A percentile compares a stretch with the other conserved stretches of the same genome.
phyloP scores from a whole-genome alignment of 2,888 invertebrate species.

The Falcaria lacertinaria region DNA sequence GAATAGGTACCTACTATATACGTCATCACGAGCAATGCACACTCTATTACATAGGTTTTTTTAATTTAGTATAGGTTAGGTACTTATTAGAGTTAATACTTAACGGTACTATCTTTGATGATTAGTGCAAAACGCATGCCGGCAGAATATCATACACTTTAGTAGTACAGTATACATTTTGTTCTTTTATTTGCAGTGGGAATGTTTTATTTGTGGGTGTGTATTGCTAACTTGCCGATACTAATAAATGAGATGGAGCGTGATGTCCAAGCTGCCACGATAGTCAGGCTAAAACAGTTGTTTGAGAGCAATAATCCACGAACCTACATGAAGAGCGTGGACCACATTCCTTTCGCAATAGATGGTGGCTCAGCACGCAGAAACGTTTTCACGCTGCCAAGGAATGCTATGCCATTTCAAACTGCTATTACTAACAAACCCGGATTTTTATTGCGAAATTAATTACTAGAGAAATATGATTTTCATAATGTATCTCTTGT shows the following conservation, averaged over 20 bases:
- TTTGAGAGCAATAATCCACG: slow-evolving; percentile 35
- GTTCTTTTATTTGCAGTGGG: slow-evolving; percentile 53
- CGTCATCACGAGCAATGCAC: no score
- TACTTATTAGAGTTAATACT: no score
- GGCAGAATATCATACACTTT: no score
- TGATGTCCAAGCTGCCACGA: slow-evolving; percentile 56
- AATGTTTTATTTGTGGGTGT: slow-evolving; percentile 68
- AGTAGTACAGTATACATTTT: not conserved
- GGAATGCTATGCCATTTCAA: not conserved
- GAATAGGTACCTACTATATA: no score
- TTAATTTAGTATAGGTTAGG: no score
- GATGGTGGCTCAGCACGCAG: not conserved
- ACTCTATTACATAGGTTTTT: no score
- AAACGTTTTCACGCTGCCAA: not conserved
- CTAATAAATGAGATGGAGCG: slow-evolving; percentile 63
- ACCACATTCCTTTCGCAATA: slow-evolving; percentile 15
- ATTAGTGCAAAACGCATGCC: no score
- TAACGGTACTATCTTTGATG: no score
- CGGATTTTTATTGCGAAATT: not conserved
- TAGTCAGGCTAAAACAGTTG: slow-evolving; percentile 47
- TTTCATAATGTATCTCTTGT: no score
- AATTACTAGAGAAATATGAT: slow-evolving; percentile 3
- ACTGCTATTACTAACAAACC: slow-evolving; percentile 9
- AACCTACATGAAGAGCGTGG: slow-evolving; percentile 13
- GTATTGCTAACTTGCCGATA: slow-evolving; percentile 60